phyloP scores from a whole-genome alignment of 2,113 vertebrate species.

The Brienomyrus longianalis region DNA sequence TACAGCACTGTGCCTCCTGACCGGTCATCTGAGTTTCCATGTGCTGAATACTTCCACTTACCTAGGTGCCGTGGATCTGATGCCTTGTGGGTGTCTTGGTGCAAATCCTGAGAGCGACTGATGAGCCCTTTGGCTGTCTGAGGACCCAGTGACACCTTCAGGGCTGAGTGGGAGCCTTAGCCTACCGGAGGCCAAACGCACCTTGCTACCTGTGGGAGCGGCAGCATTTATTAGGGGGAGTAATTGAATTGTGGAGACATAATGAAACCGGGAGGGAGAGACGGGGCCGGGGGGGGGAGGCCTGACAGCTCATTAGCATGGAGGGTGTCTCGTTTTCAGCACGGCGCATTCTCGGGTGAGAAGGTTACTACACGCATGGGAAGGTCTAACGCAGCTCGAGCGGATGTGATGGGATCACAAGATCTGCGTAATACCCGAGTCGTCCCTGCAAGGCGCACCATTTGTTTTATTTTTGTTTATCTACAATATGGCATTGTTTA shows the following conservation, averaged over 20 bases:
- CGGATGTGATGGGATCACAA: not conserved
- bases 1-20: not conserved
- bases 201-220: not conserved
- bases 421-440: not conserved
- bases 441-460: not conserved
- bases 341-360: not conserved
- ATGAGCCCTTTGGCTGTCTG: not conserved
- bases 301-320: not conserved
- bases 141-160: not conserved
- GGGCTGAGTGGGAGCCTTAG: not conserved
- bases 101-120: not conserved
- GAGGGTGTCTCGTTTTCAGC: not conserved
- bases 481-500: not conserved
- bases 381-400: not conserved
- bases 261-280: not conserved
- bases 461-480: not conserved
- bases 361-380: not conserved
- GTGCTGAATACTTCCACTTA: not conserved
- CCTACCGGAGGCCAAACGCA: not conserved
- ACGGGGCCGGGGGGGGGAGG: not conserved
- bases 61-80: not conserved
- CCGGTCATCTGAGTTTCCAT: not conserved
- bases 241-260: slow-evolving; percentile 19
- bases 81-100: not conserved
- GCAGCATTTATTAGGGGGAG: not conserved